Evolutionary conservation across 2,888 invertebrate species (phyloP), one percentile per base, ranked within the genome.

Genomic region (Pseudanteris insignis): DNA sequence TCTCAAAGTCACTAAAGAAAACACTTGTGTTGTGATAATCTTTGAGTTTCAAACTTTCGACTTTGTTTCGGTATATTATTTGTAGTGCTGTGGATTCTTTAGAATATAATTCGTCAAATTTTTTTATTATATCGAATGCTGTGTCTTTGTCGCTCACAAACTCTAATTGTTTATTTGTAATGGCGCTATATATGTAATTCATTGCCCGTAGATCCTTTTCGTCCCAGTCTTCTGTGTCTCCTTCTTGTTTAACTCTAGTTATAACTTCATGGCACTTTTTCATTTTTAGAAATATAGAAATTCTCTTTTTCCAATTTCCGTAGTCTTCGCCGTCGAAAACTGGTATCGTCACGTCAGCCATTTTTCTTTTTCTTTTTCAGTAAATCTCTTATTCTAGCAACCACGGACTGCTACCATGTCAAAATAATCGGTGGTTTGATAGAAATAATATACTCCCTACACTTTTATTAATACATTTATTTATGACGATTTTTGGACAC

Each of bases 1-100:
- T 60, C 62, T 55, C 47, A 13, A 55, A 54, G 0, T 29, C 44
- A 29, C 7, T 30, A n/a, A 54, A 54, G 11, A 54, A 54, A 28
- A 7, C 12, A 3, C 14, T 11, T 5, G 24, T 12, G 32, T 58
- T 38, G 21, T 11, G 37, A 25, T 43, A 51, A 18, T 55, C 3
- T 24, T 46, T 65, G 6, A 71, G 38, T 46, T 50, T 65, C 10
- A 69, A 12, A 38, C 55, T 66, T 33, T 67, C 67, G 12, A 69
- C 30, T 37, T 62, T 68, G 29, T 68, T 70, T 61, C 67, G 47
- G 9, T 46, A 64, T 2, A 64, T 37, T 10, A 71, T 68, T 28
- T 70, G 66, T 9, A 70, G 24, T 2, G 67, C 66, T n/a, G 66
- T 67, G 7, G 67, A 69, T 37, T 69, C 63, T 28, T 59, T 64